Base-by-base conservation (phyloP, 64 coral and sea anemone genomes). In the Cladopsammia gracilis region DNA sequence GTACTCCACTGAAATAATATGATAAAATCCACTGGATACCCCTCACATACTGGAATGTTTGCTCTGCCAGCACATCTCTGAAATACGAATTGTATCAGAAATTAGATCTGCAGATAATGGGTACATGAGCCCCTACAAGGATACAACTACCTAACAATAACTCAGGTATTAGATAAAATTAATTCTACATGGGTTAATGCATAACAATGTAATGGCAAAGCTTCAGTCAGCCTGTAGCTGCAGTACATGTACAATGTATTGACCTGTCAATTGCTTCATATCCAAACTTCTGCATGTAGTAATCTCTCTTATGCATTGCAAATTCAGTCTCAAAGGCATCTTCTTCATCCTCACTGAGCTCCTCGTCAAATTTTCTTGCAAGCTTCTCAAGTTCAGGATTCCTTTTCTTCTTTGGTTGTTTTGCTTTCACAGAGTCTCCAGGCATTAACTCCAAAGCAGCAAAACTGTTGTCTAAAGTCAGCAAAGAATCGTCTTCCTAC, bases 1-100 rank as follows among this genome's bases (percentile, higher is more conserved):
- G 88, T 6, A 99, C 94, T 34, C 98, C 98, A 83, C 93, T 94
- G 84, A 99, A 99, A 71, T 99, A 99, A 71, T 99, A 99, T 52
- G 91, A 85, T 49, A 99, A 72, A 86, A 99, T 99, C 98, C 98
- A 99, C 44, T 99, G 98, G 51, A 99, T 99, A 73, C 94, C 98
- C 81, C 61, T 82, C 25, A 99, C 83, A 75, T 99, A 99, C 86
- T 99, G 88, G 26, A 76, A 93, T 11, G 90, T 89, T 62, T 94
- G 85, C 53, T 90, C 71, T 7, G 88, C 91, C 43, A 97, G 57
- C 25, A 90, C 88, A 48, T 79, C 92, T 61, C 96, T 97, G 57
- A 68, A 60, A 76, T 49, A 83, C 12, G 19, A 71, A 74, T 56
- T 34, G 10, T 13, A 73, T 71, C 6, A 75, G 2, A 64, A 19